These are phyloP conservation scores for Glaucopsyche alexis DNA, from an alignment of 2,888 invertebrate species.

Conservation along the genomic window DNA sequence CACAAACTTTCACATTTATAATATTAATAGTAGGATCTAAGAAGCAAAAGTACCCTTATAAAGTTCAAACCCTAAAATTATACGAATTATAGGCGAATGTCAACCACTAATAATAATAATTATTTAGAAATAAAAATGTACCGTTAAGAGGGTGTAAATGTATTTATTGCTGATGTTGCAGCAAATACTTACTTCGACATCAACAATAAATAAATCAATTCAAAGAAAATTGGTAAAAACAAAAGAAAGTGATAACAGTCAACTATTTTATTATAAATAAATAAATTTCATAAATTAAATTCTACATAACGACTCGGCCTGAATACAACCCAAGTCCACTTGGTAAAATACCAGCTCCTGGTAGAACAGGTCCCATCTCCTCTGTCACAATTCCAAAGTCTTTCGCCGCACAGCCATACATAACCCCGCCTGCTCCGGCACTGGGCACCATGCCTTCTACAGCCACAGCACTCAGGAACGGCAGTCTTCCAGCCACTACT, in stretches of 20 bases:
- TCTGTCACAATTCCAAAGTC: neutral
- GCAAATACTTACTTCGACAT: no score
- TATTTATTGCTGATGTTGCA: no score
- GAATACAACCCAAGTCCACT: neutral
- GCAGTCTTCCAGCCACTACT: conserved; percentile 43
- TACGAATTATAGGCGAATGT: no score
- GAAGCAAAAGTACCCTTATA: no score
- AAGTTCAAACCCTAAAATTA: no score
- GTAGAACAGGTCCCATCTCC: neutral
- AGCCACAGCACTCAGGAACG: conserved; percentile 37
- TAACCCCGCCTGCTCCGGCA: conserved; percentile 32
- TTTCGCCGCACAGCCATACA: conserved; percentile 5
- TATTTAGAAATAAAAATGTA: no score
- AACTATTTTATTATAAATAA: conserved; percentile 21
- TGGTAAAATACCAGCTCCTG: neutral
- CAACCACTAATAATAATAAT: no score
- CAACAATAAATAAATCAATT: no score
- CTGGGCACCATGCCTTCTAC: conserved; percentile 34
- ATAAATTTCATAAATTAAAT: neutral
- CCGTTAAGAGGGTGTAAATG: no score
- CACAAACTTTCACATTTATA: no score
- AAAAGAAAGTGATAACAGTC: neutral
- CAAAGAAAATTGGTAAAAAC: neutral
- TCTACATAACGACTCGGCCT: neutral
- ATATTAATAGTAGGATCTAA: no score